phyloP scores from a whole-genome alignment of 2,888 invertebrate genomes.

The Catocala fraxini region DNA sequence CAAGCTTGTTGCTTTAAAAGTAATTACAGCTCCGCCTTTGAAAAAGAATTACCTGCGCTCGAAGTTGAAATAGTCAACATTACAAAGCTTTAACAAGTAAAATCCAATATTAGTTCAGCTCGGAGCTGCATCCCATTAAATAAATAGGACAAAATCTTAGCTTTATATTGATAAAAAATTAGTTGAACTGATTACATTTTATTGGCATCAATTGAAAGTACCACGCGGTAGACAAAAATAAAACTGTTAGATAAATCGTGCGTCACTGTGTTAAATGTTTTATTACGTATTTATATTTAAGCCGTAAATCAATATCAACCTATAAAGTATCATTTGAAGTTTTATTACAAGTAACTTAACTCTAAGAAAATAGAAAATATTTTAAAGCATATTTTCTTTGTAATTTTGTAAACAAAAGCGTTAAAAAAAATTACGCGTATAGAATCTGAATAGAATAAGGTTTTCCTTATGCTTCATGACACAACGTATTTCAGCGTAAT shows the following conservation, averaged over 20 bases:
- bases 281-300: conserved; percentile 19
- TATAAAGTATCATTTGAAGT: conserved; percentile 5
- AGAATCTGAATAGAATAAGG: background rate
- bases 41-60: conserved; percentile 5
- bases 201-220: conserved; percentile 73
- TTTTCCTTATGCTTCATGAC: background rate
- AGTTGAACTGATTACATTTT: conserved; percentile 55
- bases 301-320: conserved; percentile 11
- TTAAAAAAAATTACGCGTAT: background rate
- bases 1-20: conserved; percentile 22
- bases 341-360: conserved; percentile 2
- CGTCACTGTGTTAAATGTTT: conserved; percentile 52
- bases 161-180: conserved; percentile 45
- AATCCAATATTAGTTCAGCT: conserved; percentile 6
- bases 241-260: conserved; percentile 60
- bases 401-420: background rate
- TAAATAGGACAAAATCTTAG: conserved; percentile 29
- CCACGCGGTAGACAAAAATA: conserved; percentile 64
- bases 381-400: background rate
- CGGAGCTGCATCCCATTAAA: conserved; percentile 11
- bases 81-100: conserved; percentile 20
- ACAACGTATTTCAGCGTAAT: background rate
- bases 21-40: conserved; percentile 17
- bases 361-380: background rate
- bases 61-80: conserved; percentile 23